phyloP scores from a whole-genome alignment of 1,140 invertebrate species.

The Bombus waltoni region DNA sequence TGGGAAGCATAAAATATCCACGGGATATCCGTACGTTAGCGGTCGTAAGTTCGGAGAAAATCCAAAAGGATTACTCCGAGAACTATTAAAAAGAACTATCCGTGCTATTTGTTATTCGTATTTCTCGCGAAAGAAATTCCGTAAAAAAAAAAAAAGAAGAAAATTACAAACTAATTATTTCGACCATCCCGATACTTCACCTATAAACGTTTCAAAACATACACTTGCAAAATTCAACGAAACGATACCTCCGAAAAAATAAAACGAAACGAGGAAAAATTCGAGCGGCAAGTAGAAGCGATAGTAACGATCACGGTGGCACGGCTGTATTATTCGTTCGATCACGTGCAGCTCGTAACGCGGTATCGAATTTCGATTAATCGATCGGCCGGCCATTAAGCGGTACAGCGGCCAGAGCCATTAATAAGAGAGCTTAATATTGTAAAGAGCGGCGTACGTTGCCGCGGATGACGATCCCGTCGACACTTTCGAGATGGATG shows the following conservation, averaged over 20 bases:
- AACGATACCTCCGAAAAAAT: neutral
- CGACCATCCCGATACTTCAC: neutral
- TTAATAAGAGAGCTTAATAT: constrained; percentile 80
- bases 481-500: constrained; percentile 66
- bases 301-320: neutral
- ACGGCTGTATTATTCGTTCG: constrained; percentile 49
- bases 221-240: neutral
- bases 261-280: neutral
- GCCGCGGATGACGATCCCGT: constrained; percentile 48
- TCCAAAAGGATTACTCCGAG: too few relatives aligned
- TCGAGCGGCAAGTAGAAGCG: neutral
- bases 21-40: too few relatives aligned
- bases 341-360: constrained; percentile 51
- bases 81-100: too few relatives aligned
- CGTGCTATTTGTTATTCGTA: too few relatives aligned
- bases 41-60: too few relatives aligned
- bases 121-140: neutral
- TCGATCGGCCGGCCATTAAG: constrained; percentile 76
- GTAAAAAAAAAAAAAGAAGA: neutral
- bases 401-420: constrained; percentile 61
- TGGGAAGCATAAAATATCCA: neutral
- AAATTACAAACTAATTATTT: neutral
- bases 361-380: constrained; percentile 81
- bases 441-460: constrained; percentile 71
- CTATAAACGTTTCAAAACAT: neutral